These are phyloP conservation scores for Hapalemur alaotrensis DNA, from an alignment of 2,797 vertebrate species.

Conservation along the genomic window DNA sequence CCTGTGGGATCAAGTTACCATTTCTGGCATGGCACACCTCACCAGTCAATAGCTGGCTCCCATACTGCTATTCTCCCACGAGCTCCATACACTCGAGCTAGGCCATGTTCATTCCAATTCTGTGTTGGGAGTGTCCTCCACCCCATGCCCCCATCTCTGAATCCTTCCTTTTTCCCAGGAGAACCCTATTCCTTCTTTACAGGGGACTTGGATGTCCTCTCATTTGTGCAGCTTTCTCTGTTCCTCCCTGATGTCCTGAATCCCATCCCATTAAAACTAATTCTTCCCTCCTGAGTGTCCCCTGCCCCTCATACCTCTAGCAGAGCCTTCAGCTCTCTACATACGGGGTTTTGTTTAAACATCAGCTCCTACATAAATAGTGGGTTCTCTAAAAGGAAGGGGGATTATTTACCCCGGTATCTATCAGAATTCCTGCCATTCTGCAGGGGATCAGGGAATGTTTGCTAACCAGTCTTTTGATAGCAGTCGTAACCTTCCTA, in stretches of 20 bases:
- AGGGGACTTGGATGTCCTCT: background rate
- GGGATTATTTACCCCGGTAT: background rate
- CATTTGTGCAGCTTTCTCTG: background rate
- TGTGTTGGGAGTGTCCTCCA: background rate
- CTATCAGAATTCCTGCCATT: background rate
- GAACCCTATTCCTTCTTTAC: background rate
- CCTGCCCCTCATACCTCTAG: background rate
- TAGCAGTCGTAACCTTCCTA: background rate
- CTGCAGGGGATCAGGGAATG: background rate
- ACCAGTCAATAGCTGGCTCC: background rate
- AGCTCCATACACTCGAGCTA: background rate
- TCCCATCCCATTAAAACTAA: background rate
- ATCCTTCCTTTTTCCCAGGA: background rate
- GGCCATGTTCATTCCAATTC: background rate
- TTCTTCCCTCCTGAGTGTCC: background rate
- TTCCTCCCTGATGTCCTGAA: background rate
- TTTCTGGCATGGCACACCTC: background rate
- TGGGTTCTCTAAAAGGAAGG: background rate
- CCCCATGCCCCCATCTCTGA: too few species aligned
- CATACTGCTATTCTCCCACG: background rate
- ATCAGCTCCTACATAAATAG: background rate
- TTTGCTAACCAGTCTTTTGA: background rate
- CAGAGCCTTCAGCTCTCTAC: background rate
- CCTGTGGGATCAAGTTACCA: background rate
- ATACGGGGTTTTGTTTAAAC: background rate